These are phyloP conservation scores for Terrapene triunguis DNA, from an alignment of 2,113 vertebrate genomes.

Conservation along the genomic window DNA sequence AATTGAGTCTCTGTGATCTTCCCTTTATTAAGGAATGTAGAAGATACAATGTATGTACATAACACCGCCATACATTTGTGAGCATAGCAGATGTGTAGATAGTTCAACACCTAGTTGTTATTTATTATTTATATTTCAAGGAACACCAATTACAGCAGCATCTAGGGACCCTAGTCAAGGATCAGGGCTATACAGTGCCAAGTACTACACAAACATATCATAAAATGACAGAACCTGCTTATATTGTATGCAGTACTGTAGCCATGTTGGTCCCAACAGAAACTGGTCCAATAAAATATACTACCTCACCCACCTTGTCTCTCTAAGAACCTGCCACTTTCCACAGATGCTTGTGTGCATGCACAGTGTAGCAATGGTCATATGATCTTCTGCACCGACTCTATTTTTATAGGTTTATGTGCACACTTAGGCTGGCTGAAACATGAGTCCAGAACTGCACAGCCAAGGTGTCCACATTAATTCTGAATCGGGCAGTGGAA, in stretches of 20 bases:
- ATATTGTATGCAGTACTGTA: neutral
- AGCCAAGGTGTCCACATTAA: neutral
- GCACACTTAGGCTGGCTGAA: neutral
- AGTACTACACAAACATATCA: neutral
- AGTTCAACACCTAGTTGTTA: neutral
- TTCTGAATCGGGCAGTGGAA: neutral
- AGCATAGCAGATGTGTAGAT: neutral
- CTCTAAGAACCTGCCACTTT: neutral
- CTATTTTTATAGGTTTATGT: neutral
- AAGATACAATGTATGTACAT: slow-evolving; percentile 12
- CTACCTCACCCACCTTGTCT: neutral
- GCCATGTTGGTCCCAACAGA: neutral
- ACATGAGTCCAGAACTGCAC: neutral
- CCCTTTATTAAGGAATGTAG: slow-evolving; percentile 41
- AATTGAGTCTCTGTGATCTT: slow-evolving; percentile 61
- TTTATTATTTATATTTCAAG: neutral
- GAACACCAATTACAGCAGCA: neutral
- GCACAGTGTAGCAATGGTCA: neutral
- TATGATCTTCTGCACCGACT: neutral
- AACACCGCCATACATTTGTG: neutral
- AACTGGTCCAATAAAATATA: neutral
- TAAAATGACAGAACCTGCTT: neutral
- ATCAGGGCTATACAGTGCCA: neutral
- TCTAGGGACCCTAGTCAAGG: neutral
- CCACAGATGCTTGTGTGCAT: neutral